Percentiles rank a stretch among this genome's conserved stretches.
phyloP scores from a whole-genome alignment of 2,113 vertebrate genomes.

The Thamnophis sirtalis region DNA sequence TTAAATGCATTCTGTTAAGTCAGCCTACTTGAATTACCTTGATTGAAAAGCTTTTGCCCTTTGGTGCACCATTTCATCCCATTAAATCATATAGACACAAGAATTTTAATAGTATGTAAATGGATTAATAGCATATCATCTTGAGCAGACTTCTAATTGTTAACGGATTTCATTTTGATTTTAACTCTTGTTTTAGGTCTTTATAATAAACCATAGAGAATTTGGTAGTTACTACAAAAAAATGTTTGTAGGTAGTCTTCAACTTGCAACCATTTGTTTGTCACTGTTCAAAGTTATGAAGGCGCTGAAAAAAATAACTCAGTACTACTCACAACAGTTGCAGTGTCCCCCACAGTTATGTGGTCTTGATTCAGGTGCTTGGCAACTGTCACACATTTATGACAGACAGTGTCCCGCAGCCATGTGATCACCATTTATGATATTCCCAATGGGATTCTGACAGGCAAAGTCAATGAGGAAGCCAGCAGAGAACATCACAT shows the following conservation, averaged over 20 bases:
- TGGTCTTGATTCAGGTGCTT: neutral
- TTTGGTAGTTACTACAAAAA: neutral
- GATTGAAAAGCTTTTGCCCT: neutral
- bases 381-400: neutral
- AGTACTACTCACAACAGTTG: neutral
- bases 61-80: neutral
- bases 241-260: neutral
- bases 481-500: neutral
- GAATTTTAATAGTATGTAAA: neutral
- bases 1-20: neutral
- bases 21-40: neutral
- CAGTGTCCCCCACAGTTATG: neutral
- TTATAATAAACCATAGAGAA: neutral
- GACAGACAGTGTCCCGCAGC: neutral
- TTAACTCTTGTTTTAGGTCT: neutral
- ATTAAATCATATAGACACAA: neutral
- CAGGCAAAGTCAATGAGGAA: neutral
- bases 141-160: neutral
- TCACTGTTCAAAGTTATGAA: neutral
- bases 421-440: neutral
- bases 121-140: neutral
- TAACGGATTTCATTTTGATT: neutral
- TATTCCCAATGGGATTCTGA: neutral
- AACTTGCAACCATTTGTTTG: neutral
- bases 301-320: neutral